Percentiles rank a stretch among this genome's conserved stretches.
phyloP scores from a whole-genome alignment of 2,113 vertebrate species.

The Carlito syrichta region DNA sequence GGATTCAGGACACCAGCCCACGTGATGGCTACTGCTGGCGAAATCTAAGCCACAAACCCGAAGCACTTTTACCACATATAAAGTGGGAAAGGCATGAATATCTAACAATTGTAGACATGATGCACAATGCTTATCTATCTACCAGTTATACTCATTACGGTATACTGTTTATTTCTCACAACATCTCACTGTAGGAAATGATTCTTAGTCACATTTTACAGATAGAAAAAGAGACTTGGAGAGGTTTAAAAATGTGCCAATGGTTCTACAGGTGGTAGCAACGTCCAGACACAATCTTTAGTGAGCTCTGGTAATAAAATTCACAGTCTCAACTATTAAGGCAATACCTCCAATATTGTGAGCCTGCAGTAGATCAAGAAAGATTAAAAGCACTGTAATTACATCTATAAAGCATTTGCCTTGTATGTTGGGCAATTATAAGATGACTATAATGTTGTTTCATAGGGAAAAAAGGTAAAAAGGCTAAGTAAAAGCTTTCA shows the following conservation, averaged over 20 bases:
- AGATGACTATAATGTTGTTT: not conserved
- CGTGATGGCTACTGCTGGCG: not conserved
- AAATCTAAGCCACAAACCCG: not conserved
- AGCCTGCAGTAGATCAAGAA: not conserved
- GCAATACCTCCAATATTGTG: accelerated
- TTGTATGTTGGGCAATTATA: not conserved
- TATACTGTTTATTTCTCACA: not conserved
- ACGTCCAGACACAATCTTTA: not conserved
- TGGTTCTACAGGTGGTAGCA: not conserved
- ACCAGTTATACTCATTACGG: accelerated
- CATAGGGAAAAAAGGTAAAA: not conserved
- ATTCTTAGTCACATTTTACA: not conserved
- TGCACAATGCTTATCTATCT: too few species aligned
- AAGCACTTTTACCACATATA: not conserved
- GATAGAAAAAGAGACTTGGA: not conserved
- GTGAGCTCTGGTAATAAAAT: not conserved
- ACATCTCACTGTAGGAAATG: not conserved
- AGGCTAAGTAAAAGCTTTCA: constrained; percentile 17
- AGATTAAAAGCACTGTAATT: not conserved
- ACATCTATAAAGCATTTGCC: not conserved
- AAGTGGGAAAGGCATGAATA: not conserved
- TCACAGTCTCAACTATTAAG: not conserved
- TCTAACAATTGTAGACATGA: not conserved
- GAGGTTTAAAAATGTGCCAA: not conserved
- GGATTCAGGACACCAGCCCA: not conserved